These are phyloP conservation scores for Dicrostonyx torquatus DNA, from an alignment of 2,797 vertebrate genomes.

Conservation along the genomic window DNA sequence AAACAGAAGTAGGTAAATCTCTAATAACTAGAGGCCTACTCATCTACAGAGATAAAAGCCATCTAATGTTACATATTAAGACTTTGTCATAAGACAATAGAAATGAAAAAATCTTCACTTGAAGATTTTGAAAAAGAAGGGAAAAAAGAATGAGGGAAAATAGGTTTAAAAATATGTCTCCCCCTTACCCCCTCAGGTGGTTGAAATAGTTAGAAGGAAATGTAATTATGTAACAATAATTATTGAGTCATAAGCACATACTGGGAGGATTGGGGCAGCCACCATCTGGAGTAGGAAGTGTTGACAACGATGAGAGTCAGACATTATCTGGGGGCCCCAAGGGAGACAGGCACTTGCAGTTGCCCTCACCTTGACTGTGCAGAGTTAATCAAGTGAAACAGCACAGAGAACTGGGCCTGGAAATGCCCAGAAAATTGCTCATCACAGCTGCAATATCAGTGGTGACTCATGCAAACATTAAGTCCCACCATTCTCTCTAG, in stretches of 20 bases:
- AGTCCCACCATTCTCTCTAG: not conserved
- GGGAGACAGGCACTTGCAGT: not conserved
- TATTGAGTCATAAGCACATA: not conserved
- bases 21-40: not conserved
- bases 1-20: not conserved
- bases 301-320: not conserved
- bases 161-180: not conserved
- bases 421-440: conserved; percentile 37
- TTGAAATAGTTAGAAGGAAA: not conserved
- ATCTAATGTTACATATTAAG: no score
- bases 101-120: not conserved
- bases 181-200: not conserved
- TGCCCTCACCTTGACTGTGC: not conserved
- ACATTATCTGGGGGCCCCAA: not conserved
- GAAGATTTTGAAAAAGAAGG: not conserved
- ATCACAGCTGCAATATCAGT: not conserved
- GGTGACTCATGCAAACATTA: conserved; percentile 29
- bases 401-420: not conserved
- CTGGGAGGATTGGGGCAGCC: not conserved
- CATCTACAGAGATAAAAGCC: not conserved
- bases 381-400: not conserved
- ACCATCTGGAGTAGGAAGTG: not conserved
- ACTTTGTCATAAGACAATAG: not conserved
- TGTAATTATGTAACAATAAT: not conserved
- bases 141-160: no score